Percentiles rank a stretch among this genome's conserved stretches.
phyloP scores from a whole-genome alignment of 2,113 vertebrate species.

The Hypocryptadius cinnamomeus region DNA sequence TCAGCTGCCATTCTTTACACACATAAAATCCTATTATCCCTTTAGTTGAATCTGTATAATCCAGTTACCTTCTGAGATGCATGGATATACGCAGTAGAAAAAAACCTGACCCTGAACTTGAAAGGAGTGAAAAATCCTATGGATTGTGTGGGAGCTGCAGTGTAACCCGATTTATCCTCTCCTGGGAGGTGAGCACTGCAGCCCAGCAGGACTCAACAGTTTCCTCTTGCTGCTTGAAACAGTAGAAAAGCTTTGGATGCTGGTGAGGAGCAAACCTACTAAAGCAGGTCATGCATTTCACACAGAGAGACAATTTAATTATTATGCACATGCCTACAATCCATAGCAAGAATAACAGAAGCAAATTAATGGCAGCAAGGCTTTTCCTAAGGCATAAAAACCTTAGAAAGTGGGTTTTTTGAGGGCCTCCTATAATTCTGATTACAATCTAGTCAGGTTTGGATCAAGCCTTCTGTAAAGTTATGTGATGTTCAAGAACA shows the following conservation, averaged over 20 bases:
- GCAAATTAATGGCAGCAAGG: background rate
- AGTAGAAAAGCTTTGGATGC: background rate
- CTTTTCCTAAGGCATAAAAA: background rate
- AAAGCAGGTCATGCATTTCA: background rate
- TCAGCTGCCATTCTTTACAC: constrained; percentile 29
- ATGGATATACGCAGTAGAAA: background rate
- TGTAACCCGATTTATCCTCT: background rate
- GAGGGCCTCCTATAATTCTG: background rate
- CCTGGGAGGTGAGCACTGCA: background rate
- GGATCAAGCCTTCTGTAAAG: background rate
- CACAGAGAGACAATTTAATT: background rate
- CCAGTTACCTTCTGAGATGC: constrained; percentile 18
- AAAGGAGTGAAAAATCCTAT: constrained; percentile 21
- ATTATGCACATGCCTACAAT: background rate
- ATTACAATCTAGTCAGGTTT: background rate
- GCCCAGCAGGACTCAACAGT: background rate
- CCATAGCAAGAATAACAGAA: background rate
- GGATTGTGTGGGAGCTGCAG: background rate
- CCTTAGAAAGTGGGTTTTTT: background rate
- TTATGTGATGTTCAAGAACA: background rate
- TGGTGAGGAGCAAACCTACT: background rate
- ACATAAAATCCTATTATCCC: constrained; percentile 13
- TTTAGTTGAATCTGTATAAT: constrained; percentile 28
- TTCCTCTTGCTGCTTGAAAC: background rate
- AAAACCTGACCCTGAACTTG: background rate